Percentiles rank a stretch among this genome's conserved stretches.
Evolutionary conservation across 2,113 vertebrate genomes (phyloP).

Genomic region (Trogon surrucura): DNA sequence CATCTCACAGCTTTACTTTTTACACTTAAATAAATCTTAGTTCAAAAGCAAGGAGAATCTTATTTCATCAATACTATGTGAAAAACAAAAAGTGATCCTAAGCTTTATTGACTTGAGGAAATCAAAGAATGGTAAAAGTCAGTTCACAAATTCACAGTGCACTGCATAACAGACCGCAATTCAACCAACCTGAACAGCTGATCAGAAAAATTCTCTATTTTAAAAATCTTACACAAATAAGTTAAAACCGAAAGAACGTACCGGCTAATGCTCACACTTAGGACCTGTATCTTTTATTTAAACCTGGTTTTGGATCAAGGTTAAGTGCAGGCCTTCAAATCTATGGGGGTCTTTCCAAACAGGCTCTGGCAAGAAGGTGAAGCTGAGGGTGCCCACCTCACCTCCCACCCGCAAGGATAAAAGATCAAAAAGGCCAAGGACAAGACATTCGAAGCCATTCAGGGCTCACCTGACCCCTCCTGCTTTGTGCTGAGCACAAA

Average conservation of each 20-base stretch:
- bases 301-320: constrained; percentile 2
- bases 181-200: not conserved
- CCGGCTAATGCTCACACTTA: not conserved
- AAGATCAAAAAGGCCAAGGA: not conserved
- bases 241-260: not conserved
- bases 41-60: not conserved
- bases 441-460: not conserved
- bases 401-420: not conserved
- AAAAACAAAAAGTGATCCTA: not conserved
- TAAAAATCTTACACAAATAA: not conserved
- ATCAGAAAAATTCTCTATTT: not conserved
- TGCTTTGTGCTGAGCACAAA: not conserved
- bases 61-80: not conserved
- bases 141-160: not conserved
- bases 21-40: not conserved
- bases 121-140: not conserved
- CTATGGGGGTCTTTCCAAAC: not conserved
- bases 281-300: not conserved
- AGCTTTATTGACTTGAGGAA: not conserved
- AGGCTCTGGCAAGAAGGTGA: not conserved
- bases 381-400: not conserved
- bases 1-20: constrained; percentile 5
- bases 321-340: not conserved
- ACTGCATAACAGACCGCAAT: not conserved
- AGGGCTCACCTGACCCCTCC: not conserved